A percentile compares a stretch with the other conserved stretches of the same genome.
phyloP scores from a whole-genome alignment of 2,113 vertebrate species.

The Pithys albifrons region DNA sequence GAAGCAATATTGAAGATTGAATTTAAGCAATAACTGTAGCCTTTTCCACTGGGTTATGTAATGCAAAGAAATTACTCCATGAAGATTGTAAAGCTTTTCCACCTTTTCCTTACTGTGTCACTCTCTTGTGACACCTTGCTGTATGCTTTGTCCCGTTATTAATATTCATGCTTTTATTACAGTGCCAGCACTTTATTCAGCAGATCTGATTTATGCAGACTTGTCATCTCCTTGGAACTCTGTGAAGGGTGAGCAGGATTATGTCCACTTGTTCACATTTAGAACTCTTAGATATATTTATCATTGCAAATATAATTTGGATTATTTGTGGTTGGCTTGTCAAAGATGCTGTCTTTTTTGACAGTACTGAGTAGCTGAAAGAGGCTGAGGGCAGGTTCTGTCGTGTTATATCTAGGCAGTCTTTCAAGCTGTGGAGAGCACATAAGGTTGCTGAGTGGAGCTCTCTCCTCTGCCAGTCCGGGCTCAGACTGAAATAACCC shows the following conservation, averaged over 20 bases:
- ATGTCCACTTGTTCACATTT: neutral
- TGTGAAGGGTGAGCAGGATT: neutral
- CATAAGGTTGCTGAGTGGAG: neutral
- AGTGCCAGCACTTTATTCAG: neutral
- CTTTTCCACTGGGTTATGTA: conserved; percentile 43
- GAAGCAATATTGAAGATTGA: conserved; percentile 36
- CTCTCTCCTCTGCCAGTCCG: neutral
- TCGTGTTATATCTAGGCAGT: fast-evolving
- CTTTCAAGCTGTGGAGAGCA: neutral
- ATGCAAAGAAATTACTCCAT: conserved; percentile 43
- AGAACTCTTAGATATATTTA: neutral
- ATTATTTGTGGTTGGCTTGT: neutral
- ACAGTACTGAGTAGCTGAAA: neutral
- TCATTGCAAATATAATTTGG: neutral
- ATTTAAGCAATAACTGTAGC: conserved; percentile 51
- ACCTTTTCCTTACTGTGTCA: neutral
- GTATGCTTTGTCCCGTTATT: conserved; percentile 9
- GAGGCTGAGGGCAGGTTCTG: neutral
- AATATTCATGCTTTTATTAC: conserved; percentile 40
- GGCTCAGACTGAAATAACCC: neutral
- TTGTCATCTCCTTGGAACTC: neutral
- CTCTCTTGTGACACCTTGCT: neutral
- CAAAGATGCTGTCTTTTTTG: neutral
- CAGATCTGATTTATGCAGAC: neutral
- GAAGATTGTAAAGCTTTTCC: conserved; percentile 30